Evolutionary conservation across 1,140 invertebrate species (phyloP).

Genomic region (Acromyrmex echinatior): DNA sequence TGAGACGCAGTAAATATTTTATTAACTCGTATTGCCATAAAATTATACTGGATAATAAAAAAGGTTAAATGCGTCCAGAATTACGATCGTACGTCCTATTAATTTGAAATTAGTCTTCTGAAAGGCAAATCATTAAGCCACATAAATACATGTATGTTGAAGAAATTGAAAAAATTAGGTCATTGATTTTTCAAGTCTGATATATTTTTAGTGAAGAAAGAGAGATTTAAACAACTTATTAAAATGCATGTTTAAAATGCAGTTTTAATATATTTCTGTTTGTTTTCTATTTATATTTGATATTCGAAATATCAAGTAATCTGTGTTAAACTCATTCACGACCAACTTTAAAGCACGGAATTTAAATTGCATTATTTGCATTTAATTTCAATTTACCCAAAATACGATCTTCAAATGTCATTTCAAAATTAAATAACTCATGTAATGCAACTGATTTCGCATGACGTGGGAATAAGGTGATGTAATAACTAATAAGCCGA

Average conservation of each 20-base stretch:
- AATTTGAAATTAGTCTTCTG: constrained; percentile 3
- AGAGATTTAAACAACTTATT: not conserved
- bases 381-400: not conserved
- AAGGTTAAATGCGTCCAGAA: not conserved
- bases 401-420: not conserved
- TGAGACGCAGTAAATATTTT: not conserved
- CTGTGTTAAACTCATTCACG: not conserved
- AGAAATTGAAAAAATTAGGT: constrained; percentile 5
- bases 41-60: not conserved
- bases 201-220: not conserved
- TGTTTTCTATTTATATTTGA: not conserved
- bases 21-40: not conserved
- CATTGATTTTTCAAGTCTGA: not conserved
- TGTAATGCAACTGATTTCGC: not conserved
- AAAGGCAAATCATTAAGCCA: constrained; percentile 7
- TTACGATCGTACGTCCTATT: not conserved
- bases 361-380: not conserved
- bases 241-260: not conserved
- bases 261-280: not conserved
- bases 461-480: not conserved
- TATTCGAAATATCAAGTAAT: not conserved
- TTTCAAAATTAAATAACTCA: not conserved
- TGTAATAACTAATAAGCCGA: constrained; percentile 2
- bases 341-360: not conserved
- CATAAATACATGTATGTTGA: constrained; percentile 1